These are phyloP conservation scores for Drosophila mimetica DNA, from an alignment of 2,888 invertebrate species.

Conservation along the genomic window DNA sequence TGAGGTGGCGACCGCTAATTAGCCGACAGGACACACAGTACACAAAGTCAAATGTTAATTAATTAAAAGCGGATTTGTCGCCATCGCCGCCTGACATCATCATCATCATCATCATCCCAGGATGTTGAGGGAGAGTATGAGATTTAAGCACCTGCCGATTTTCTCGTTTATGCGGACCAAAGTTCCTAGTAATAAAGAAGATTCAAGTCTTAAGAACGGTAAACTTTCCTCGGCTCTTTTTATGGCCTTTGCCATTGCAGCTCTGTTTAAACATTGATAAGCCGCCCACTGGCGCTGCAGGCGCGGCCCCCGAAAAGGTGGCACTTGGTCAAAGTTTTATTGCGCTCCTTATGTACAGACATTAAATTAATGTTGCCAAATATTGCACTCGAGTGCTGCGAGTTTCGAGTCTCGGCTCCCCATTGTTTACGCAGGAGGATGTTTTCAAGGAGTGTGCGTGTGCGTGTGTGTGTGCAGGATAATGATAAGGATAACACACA, in stretches of 20 bases:
- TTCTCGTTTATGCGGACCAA: neutral
- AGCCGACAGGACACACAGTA: constrained; percentile 23
- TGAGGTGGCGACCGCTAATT: constrained; percentile 48
- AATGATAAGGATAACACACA: constrained; percentile 31
- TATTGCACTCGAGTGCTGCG: constrained; percentile 39
- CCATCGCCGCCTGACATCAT: no score
- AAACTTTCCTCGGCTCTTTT: neutral
- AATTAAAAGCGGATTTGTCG: constrained; percentile 61
- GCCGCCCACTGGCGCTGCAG: constrained; percentile 38
- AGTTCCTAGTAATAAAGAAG: constrained; percentile 47
- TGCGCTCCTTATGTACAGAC: constrained; percentile 55
- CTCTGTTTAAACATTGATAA: constrained; percentile 76
- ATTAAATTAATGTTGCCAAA: constrained; percentile 62
- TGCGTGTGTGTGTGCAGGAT: constrained; percentile 4
- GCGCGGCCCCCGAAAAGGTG: constrained; percentile 12
- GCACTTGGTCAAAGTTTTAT: constrained; percentile 58
- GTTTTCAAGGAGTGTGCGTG: neutral
- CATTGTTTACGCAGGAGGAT: constrained; percentile 3
- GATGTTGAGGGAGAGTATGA: no score
- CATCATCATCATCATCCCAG: no score
- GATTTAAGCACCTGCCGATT: neutral
- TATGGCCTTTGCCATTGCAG: constrained; percentile 15
- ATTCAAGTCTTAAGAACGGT: constrained; percentile 39
- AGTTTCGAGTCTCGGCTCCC: constrained; percentile 2
- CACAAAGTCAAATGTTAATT: constrained; percentile 52